These are phyloP conservation scores for Porites evermanni DNA, from an alignment of 92 coral and sea anemone genomes.

Conservation along the genomic window DNA sequence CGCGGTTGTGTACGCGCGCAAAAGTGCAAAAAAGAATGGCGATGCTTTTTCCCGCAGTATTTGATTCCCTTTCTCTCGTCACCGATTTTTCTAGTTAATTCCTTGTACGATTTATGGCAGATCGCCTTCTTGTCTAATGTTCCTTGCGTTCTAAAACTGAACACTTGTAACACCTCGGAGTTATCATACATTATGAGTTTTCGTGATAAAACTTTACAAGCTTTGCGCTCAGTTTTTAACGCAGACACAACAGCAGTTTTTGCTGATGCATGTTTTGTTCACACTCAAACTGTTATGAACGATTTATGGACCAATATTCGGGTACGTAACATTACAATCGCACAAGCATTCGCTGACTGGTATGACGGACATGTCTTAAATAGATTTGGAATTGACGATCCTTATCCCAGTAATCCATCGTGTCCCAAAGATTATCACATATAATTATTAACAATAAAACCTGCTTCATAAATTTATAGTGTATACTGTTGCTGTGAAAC, in stretches of 20 bases:
- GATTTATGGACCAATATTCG: constrained; percentile 32
- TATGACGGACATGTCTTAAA: background rate
- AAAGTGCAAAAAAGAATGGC: constrained; percentile 18
- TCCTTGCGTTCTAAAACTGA: constrained; percentile 31
- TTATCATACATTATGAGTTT: constrained; percentile 22
- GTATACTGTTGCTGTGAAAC: too few species aligned
- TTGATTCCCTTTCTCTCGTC: constrained; percentile 22
- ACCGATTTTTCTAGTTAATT: constrained; percentile 36
- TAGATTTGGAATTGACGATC: constrained; percentile 34
- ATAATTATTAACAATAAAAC: background rate
- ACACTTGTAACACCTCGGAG: constrained; percentile 47
- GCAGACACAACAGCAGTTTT: constrained; percentile 14
- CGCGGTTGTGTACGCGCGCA: constrained; percentile 45
- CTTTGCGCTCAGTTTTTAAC: constrained; percentile 22
- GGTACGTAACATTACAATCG: constrained; percentile 20
- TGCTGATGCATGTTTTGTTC: constrained; percentile 48
- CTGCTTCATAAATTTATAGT: too few species aligned
- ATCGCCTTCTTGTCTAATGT: constrained; percentile 29
- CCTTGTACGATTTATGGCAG: constrained; percentile 52
- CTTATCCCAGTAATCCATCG: constrained; percentile 41
- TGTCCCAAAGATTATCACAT: constrained; percentile 39
- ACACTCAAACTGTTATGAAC: constrained; percentile 23
- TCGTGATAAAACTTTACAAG: constrained; percentile 26
- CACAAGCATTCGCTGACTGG: constrained; percentile 36
- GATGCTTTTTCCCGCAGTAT: constrained; percentile 44